A percentile compares a stretch with the other conserved stretches of the same genome.
Evolutionary conservation across 2,797 vertebrate genomes (phyloP).

Genomic region (Eulemur albifrons): DNA sequence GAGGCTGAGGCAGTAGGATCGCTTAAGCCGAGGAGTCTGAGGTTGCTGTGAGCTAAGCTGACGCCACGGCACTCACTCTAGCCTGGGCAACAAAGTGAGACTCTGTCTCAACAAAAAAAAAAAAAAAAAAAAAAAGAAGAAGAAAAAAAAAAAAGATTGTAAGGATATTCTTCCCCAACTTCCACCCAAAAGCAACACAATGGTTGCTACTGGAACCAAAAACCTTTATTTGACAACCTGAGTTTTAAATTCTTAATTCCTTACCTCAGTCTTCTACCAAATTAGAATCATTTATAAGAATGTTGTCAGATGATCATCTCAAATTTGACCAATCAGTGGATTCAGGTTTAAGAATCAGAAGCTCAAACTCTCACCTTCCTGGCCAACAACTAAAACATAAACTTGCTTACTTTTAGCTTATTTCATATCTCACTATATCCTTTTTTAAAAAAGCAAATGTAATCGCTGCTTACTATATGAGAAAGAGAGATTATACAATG

Average conservation of each 20-base stretch:
- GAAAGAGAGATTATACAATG: not conserved
- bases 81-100: too few relatives aligned
- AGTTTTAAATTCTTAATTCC: slow-evolving; percentile 44
- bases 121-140: not conserved
- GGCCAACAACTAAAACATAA: not conserved
- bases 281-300: slow-evolving; percentile 49
- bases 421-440: not conserved
- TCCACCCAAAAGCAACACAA: slow-evolving; percentile 17
- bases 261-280: slow-evolving; percentile 17
- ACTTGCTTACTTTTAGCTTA: slow-evolving; percentile 31
- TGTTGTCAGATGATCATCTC: not conserved
- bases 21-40: too few relatives aligned
- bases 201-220: slow-evolving; percentile 14
- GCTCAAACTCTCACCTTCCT: slow-evolving; percentile 2
- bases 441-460: not conserved
- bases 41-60: too few relatives aligned
- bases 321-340: slow-evolving; percentile 5
- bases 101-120: not conserved
- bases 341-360: slow-evolving; percentile 1
- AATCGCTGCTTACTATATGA: not conserved
- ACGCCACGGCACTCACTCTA: too few relatives aligned
- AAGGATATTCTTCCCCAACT: not conserved
- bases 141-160: not conserved
- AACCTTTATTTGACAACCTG: not conserved
- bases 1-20: too few relatives aligned